Evolutionary conservation across 2,888 invertebrate genomes (phyloP), one percentile per base, ranked within the genome.

Genomic region (Pandemis heparana): DNA sequence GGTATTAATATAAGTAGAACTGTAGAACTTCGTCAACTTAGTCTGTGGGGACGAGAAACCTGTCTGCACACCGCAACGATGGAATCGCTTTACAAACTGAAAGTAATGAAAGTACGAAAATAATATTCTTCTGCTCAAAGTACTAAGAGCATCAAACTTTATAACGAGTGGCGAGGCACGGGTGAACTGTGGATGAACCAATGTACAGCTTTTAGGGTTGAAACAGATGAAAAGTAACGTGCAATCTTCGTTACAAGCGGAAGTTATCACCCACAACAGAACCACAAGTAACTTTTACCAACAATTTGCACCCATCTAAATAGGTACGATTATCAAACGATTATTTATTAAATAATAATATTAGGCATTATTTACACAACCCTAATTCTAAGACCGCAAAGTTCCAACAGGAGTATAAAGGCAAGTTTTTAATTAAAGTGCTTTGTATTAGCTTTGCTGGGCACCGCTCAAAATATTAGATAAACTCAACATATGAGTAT

Each of bases 381-480:
- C 73, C 73, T 73, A 41, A 41, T 23, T 10, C 62, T 32, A 59
- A 73, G 41, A 69, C 62, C 59, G 53, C 62, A 10, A 70, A 70
- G 73, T 74, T 74, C 51, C 65, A 69, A 53, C 56, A 79, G 78
- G 84, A 87, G 87, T 87, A 23, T 23, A 89, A 89, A 87, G 85
- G 79, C 78, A 82, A 87, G 85, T 87, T 91, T 90, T 90, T 91
- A 91, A 91, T 91, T 90, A 91, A 91, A 86, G 79, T 78, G 79
- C 83, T 83, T 81, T 79, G 76, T 82, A 76, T 77, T 76, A 77
- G 71, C 76, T 76, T 74, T 67, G 66, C 70, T 53, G 71, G 71
- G 59, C 64, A 61, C 51, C 66, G 62, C 61, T 74, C 70, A 67
- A 74, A 74, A 71, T 74, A 74, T 74, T 74, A 74, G 69, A 69